Evolutionary conservation across 2,888 invertebrate species (phyloP), one percentile per base, ranked within the genome.

Genomic region (Desoria tigrina): DNA sequence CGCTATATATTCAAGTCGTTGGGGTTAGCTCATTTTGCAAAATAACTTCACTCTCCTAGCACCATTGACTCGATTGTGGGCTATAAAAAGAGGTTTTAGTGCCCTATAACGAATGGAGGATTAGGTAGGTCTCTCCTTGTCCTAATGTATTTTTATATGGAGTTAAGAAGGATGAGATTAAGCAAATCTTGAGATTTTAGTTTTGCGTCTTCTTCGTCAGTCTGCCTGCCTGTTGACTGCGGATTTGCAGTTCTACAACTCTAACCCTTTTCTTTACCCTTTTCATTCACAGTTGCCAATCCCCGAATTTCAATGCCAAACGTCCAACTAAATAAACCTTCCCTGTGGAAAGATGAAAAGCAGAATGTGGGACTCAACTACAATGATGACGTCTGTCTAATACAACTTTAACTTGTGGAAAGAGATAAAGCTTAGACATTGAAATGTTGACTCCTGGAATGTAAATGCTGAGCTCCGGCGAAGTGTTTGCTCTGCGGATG

Each of bases 241-340:
- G 6, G 45, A 45, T 45, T 45, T 45, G 45, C 45, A 45, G 6
- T 6, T 45, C 16, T 45, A 18, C 45, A 45, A 16, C 9, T 45
- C 16, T 45, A 45, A 45, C 9, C 21, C 21, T 45, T 18, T 21
- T 45, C 45, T 45, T 45, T 45, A 45, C 45, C 45, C 45, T 45
- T 45, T 45, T 45, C 45, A 45, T 45, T 45, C 51, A 51, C 26
- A 51, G 57, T 57, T 57, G 57, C 57, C 57, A 57, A 57, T 37
- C 24, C 14, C 57, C 42, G 57, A 57, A 18, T 57, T 57, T 57
- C 57, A 57, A 57, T 57, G 57, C 57, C 57, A 57, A 57, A 23
- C 42, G 16, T 14, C 42, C 23, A 57, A 21, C 18, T 57, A 57
- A 23, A 57, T 39, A 57, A 55, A 28, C 55, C 24, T 51, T 51